Conservation (phyloP, 2,888 invertebrate genomes). For the Falcaria lacertinaria region DNA sequence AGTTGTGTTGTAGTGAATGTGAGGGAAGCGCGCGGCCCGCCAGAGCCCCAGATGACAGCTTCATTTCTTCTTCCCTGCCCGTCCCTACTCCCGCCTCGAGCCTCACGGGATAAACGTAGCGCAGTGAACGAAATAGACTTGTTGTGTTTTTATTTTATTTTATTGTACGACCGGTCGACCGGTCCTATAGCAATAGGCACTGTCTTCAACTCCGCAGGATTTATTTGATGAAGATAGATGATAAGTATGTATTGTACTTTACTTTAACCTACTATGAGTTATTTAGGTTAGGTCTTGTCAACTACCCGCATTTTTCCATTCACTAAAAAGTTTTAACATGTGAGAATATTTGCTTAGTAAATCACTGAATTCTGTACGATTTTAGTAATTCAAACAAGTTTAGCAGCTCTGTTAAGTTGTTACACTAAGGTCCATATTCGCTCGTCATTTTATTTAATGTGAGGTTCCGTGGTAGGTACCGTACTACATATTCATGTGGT, state of each 20-base stretch:
- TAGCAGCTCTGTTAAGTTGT: background rate
- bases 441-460: constrained; percentile 1
- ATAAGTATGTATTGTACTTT: constrained; percentile 13
- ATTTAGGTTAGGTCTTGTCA: too few species aligned
- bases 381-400: background rate
- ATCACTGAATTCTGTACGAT: too few species aligned
- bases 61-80: constrained; percentile 52
- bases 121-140: constrained; percentile 56
- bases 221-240: constrained; percentile 38
- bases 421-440: constrained; percentile 1
- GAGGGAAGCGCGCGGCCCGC: constrained; percentile 31
- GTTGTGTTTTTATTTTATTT: constrained; percentile 63
- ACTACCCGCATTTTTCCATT: too few species aligned
- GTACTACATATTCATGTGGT: constrained; percentile 30
- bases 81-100: constrained; percentile 33
- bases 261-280: too few species aligned
- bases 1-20: constrained; percentile 28
- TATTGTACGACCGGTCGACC: constrained; percentile 51
- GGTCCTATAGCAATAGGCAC: constrained; percentile 32
- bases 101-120: constrained; percentile 34
- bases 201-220: constrained; percentile 40
- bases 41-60: constrained; percentile 61
- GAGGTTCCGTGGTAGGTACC: constrained; percentile 8
- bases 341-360: too few species aligned
- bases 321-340: too few species aligned